Conservation (phyloP, 2,888 invertebrate genomes). For the Marronus borbonicus region DNA sequence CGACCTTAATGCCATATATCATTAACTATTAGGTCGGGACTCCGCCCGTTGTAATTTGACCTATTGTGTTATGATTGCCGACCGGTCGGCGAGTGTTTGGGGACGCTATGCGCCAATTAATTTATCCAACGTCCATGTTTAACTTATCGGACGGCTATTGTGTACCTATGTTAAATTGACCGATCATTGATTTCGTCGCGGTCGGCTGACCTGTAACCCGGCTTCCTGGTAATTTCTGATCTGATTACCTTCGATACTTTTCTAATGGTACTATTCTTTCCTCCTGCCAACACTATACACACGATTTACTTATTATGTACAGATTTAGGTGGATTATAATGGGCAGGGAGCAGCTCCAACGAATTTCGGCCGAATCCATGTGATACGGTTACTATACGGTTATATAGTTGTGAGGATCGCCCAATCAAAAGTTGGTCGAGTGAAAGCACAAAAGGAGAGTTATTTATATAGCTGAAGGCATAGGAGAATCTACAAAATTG, state of each 20-base stretch:
- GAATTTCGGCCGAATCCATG: not conserved
- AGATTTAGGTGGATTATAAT: not conserved
- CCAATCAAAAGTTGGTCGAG: no score
- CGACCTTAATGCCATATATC: conserved; percentile 56
- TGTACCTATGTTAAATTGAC: conserved; percentile 55
- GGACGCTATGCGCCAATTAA: conserved; percentile 54
- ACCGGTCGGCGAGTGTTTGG: conserved; percentile 50
- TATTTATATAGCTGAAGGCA: no score
- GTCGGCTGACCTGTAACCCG: conserved; percentile 52
- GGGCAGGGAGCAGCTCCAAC: not conserved
- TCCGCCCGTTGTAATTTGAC: conserved; percentile 58
- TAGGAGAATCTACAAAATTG: no score
- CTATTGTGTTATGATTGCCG: conserved; percentile 56
- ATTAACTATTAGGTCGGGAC: conserved; percentile 58
- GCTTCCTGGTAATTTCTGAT: conserved; percentile 42
- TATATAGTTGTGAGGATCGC: no score
- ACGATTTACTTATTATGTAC: conserved; percentile 17
- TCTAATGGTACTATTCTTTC: conserved; percentile 38
- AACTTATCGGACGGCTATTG: conserved; percentile 53
- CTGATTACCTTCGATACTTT: conserved; percentile 44
- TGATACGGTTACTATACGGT: no score
- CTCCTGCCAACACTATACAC: conserved; percentile 9
- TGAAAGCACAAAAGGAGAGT: no score
- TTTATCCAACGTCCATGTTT: conserved; percentile 54
- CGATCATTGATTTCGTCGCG: conserved; percentile 56